These are phyloP conservation scores for Axis porcinus DNA, from an alignment of 2,113 vertebrate genomes.

Conservation along the genomic window DNA sequence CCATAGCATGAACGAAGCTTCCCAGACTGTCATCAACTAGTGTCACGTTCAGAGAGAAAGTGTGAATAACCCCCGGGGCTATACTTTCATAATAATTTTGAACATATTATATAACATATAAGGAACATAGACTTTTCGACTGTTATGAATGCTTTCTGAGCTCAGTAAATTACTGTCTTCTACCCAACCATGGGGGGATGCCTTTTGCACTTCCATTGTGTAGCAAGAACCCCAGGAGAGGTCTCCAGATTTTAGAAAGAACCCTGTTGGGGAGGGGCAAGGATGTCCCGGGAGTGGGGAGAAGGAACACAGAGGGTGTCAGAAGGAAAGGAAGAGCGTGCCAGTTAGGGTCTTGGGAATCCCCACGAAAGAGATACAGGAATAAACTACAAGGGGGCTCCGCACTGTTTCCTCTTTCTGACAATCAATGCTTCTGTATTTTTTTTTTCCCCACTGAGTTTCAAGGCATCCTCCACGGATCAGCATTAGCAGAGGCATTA, in stretches of 20 bases:
- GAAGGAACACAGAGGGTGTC: not conserved
- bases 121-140: not conserved
- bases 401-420: not conserved
- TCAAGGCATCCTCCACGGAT: not conserved
- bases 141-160: not conserved
- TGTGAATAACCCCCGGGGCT: not conserved
- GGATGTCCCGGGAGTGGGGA: not conserved
- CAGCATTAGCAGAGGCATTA: not conserved
- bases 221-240: not conserved
- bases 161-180: not conserved
- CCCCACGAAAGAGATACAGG: not conserved
- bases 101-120: not conserved
- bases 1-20: not conserved
- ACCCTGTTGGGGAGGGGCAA: not conserved
- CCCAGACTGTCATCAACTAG: not conserved
- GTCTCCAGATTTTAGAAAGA: not conserved
- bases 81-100: not conserved
- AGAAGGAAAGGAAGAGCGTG: not conserved
- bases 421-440: not conserved
- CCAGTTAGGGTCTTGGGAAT: not conserved
- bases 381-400: not conserved
- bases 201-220: not conserved
- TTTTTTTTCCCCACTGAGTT: not conserved
- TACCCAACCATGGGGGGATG: not conserved
- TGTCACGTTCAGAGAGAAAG: not conserved